phyloP scores from a whole-genome alignment of 2,888 invertebrate species.

The Ferdinandea cuprea region DNA sequence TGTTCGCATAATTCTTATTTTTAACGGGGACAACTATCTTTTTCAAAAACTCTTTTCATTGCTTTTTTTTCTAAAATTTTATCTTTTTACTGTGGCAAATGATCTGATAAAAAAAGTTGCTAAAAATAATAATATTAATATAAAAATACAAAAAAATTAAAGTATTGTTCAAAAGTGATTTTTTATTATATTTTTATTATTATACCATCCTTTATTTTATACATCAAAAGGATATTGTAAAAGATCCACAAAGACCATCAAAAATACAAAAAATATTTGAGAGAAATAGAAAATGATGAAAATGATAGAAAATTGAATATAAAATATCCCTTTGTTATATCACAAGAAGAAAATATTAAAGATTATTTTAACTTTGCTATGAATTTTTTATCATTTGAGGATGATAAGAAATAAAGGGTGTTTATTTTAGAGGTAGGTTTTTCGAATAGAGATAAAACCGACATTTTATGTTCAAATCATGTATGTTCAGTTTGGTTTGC shows the following conservation, averaged over 20 bases:
- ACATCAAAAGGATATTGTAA: conserved; percentile 1
- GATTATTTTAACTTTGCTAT: conserved; percentile 16
- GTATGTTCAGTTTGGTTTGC: too few relatives aligned
- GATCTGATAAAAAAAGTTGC: neutral
- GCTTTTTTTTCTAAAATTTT: conserved; percentile 36
- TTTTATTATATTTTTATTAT: too few relatives aligned
- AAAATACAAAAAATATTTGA: conserved; percentile 13
- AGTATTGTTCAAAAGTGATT: too few relatives aligned
- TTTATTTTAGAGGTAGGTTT: too few relatives aligned
- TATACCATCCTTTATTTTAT: conserved; percentile 8
- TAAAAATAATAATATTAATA: conserved; percentile 14
- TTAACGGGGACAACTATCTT: conserved; percentile 35
- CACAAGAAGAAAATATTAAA: conserved; percentile 7
- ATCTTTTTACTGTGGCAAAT: conserved; percentile 2
- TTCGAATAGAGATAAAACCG: too few relatives aligned
- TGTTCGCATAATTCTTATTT: too few relatives aligned
- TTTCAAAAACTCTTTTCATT: conserved; percentile 31
- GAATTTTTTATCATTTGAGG: conserved; percentile 18
- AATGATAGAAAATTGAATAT: conserved; percentile 10
- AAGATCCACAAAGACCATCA: conserved; percentile 6
- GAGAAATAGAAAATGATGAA: conserved; percentile 18
- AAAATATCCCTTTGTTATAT: conserved; percentile 10
- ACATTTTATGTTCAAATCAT: too few relatives aligned
- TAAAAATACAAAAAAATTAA: conserved; percentile 1
- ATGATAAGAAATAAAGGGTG: too few relatives aligned